Evolutionary conservation across 92 coral and sea anemone species (phyloP).

Genomic region (Heteractis magnifica): DNA sequence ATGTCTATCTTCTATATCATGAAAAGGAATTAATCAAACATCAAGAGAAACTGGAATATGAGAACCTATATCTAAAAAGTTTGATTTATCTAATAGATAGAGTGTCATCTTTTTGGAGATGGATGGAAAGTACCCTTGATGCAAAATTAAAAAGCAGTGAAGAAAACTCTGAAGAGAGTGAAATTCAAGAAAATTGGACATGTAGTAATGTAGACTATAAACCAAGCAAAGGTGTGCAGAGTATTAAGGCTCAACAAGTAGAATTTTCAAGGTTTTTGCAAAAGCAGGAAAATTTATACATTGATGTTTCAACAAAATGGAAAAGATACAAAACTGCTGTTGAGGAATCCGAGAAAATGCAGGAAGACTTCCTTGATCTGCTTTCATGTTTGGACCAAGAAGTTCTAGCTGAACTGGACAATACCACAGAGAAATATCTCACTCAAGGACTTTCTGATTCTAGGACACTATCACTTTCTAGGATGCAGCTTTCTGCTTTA

Average conservation of each 20-base stretch:
- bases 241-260: slow-evolving; percentile 66
- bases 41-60: slow-evolving; percentile 53
- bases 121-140: slow-evolving; percentile 88
- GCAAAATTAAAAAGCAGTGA: slow-evolving; percentile 19
- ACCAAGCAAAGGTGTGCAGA: slow-evolving; percentile 57
- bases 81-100: slow-evolving; percentile 55
- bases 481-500: neutral
- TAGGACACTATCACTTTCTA: neutral
- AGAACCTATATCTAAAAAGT: slow-evolving; percentile 57
- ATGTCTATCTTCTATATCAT: slow-evolving; percentile 73
- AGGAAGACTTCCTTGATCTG: slow-evolving; percentile 20
- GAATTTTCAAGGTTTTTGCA: slow-evolving; percentile 59
- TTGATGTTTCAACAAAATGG: slow-evolving; percentile 57
- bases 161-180: slow-evolving; percentile 26
- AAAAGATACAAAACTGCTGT: slow-evolving; percentile 52
- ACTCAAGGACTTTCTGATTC: neutral
- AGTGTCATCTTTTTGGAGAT: slow-evolving; percentile 83
- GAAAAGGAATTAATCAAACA: slow-evolving; percentile 53
- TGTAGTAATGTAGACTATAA: slow-evolving; percentile 31
- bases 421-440: neutral
- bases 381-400: slow-evolving; percentile 34
- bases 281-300: slow-evolving; percentile 52
- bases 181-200: neutral
- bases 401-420: slow-evolving; percentile 16
- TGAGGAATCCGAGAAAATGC: slow-evolving; percentile 27